These are phyloP conservation scores for Lycocerus yunnanus DNA, from an alignment of 2,888 invertebrate species.

Conservation along the genomic window DNA sequence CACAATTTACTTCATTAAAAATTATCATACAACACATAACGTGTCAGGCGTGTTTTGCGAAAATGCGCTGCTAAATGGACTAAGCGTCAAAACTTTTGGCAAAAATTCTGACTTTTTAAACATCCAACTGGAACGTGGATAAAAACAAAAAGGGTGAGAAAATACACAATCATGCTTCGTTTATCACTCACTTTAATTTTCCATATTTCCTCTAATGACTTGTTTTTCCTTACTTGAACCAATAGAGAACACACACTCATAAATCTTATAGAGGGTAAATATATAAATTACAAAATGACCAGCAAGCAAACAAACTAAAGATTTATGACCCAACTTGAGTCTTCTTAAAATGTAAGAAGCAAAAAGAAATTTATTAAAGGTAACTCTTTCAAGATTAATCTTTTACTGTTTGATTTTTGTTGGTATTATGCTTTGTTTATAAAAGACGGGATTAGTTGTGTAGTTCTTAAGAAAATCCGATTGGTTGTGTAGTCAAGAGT, in stretches of 20 bases:
- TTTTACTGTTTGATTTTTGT: slow-evolving; percentile 31
- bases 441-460: slow-evolving; percentile 25
- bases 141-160: slow-evolving; percentile 3
- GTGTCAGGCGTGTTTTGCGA: slow-evolving; percentile 2
- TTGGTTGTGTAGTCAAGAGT: slow-evolving; percentile 15
- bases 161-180: slow-evolving; percentile 11
- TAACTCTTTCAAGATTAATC: slow-evolving; percentile 41
- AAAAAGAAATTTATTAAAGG: slow-evolving; percentile 37
- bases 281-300: slow-evolving; percentile 50
- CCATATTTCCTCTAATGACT: slow-evolving; percentile 23
- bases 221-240: slow-evolving; percentile 17
- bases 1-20: slow-evolving; percentile 30
- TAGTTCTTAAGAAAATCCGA: slow-evolving; percentile 26
- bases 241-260: slow-evolving; percentile 30
- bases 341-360: slow-evolving; percentile 22
- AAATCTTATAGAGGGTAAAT: slow-evolving; percentile 43
- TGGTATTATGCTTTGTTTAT: slow-evolving; percentile 27
- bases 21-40: slow-evolving; percentile 18
- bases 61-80: slow-evolving; percentile 10
- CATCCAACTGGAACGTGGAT: neutral
- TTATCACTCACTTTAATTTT: slow-evolving; percentile 11
- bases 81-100: neutral
- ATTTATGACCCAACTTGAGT: slow-evolving; percentile 39
- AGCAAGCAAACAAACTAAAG: slow-evolving; percentile 45
- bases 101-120: slow-evolving; percentile 7